A percentile compares a stretch with the other conserved stretches of the same genome.
Conservation (phyloP, 2,113 vertebrate species). For the Microcebus murinus region DNA sequence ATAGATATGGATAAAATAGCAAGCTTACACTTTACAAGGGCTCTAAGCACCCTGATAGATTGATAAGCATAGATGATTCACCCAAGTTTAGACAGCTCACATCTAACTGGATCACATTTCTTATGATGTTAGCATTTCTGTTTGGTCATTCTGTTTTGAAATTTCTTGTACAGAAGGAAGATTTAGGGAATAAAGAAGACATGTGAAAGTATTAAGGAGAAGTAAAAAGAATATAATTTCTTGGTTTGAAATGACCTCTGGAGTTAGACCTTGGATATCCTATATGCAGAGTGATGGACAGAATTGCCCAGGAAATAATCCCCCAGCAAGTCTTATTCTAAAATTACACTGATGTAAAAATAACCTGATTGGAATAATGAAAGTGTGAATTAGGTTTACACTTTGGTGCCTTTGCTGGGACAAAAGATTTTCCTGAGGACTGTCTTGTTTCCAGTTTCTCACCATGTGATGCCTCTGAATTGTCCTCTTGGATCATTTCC, state of each 20-base stretch:
- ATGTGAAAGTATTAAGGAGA: neutral
- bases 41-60: neutral
- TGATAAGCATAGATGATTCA: neutral
- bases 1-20: conserved; percentile 20
- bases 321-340: conserved; percentile 38
- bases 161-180: conserved; percentile 24
- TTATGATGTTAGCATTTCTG: neutral
- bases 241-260: conserved; percentile 55
- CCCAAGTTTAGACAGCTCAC: neutral
- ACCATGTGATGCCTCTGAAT: conserved; percentile 34
- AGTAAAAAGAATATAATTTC: conserved; percentile 24
- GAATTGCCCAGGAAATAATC: conserved; percentile 58
- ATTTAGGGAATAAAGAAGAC: neutral
- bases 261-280: conserved; percentile 52
- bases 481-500: conserved; percentile 60
- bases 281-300: conserved; percentile 35
- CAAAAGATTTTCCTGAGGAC: conserved; percentile 55
- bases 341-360: conserved; percentile 70
- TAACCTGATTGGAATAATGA: conserved; percentile 66
- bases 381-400: conserved; percentile 71
- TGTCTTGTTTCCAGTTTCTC: conserved; percentile 49
- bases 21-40: neutral
- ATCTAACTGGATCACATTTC: neutral
- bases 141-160: conserved; percentile 32
- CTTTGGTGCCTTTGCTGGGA: conserved; percentile 40